A percentile compares a stretch with the other conserved stretches of the same genome.
Conservation (phyloP, 2,113 vertebrate species). For the Gallinago paraguaiae region DNA sequence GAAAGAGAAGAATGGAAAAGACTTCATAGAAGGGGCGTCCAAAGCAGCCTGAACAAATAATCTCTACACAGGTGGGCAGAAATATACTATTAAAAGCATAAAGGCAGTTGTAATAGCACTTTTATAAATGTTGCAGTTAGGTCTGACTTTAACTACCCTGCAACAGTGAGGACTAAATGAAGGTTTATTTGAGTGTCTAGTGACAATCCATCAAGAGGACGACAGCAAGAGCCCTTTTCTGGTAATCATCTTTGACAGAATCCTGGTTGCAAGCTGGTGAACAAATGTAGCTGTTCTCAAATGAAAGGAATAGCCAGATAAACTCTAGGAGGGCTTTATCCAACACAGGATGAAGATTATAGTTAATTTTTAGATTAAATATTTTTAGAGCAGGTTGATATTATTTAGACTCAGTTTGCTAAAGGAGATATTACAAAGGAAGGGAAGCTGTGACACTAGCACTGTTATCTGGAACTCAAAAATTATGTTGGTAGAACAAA, state of each 20-base stretch:
- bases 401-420: not conserved
- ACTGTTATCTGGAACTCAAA: not conserved
- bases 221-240: not conserved
- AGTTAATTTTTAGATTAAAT: constrained; percentile 30
- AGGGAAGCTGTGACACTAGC: not conserved
- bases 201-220: not conserved
- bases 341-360: not conserved
- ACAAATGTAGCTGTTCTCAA: not conserved
- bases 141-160: not conserved
- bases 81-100: not conserved
- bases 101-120: not conserved
- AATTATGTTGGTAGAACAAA: not conserved
- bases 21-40: not conserved
- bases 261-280: not conserved
- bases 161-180: not conserved
- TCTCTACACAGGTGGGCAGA: not conserved
- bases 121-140: not conserved
- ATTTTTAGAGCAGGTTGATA: not conserved
- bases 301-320: not conserved
- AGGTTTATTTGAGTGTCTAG: not conserved
- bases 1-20: not conserved
- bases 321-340: not conserved
- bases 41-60: not conserved
- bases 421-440: not conserved
- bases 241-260: not conserved